Base-by-base conservation (phyloP, 2,888 invertebrate species). In the Drosophila prostipennis region DNA sequence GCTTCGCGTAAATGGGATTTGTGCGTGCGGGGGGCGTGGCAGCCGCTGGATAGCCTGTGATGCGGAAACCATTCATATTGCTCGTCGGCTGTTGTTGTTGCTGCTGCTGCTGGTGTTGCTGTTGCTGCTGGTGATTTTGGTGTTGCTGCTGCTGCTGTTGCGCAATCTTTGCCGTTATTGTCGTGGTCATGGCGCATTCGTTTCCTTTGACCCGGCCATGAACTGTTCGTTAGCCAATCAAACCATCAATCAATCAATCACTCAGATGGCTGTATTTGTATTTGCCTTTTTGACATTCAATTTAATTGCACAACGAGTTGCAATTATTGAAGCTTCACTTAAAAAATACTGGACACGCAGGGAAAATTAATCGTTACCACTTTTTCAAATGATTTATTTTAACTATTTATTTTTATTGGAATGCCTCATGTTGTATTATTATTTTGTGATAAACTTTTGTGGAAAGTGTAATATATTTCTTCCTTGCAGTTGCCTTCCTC, bases 21-120 rank as follows among this genome's bases (percentile, higher is more conserved):
- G 59, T 61, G 65, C 69, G 80, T n/a, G 68, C 51, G 2, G 76
- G n/a, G 23, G 78, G 65, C 56, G 83, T 72, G 61, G 87, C 78
- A 55, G 78, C 87, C 58, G 90, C 89, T 68, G n/a, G 90, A 74
- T 90, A 89, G 53, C 87, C 89, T 32, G 86, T 85, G 60, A 89
- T 90, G 60, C 90, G 89, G 72, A 90, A 90, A 61, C 90, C 90
- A 89, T 89, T 89, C 90, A 90, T 90, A 59, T 55, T 79, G 73
- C 54, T 54, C n/a, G 61, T 42, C 29, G 36, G n/a, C n/a, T 73
- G 72, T 7, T 72, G 58, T 16, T 64, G 68, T 1, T 68, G 65
- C 34, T 67, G 67, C 7, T 72, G n/a, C n/a, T n/a, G n/a, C n/a
- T n/a, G 60, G 16, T 60, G 69, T 6, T 72, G 48, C 2, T 70